Conservation (phyloP, 2,797 vertebrate species). For the Meda fulgida region DNA sequence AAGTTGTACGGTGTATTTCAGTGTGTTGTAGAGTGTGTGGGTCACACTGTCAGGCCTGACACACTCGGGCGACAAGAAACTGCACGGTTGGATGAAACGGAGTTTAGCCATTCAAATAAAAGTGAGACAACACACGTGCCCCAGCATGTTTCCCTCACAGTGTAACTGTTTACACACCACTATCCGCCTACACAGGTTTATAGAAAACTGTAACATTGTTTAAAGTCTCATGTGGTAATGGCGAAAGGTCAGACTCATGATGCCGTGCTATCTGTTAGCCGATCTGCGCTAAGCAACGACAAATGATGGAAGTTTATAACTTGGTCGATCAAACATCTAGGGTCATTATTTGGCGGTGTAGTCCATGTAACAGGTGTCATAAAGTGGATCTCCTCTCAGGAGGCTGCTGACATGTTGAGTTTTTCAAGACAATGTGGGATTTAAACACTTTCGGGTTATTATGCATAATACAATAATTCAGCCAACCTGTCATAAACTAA, state of each 20-base stretch:
- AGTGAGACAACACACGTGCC: slow-evolving; percentile 6
- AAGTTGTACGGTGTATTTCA: neutral
- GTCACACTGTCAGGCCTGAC: slow-evolving; percentile 5
- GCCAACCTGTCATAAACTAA: neutral
- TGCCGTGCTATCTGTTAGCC: neutral
- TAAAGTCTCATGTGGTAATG: neutral
- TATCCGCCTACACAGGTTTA: slow-evolving; percentile 1
- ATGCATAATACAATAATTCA: neutral
- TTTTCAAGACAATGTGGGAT: slow-evolving; percentile 3
- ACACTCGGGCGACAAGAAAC: neutral
- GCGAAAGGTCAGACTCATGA: neutral
- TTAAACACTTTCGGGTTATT: neutral
- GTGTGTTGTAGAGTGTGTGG: neutral
- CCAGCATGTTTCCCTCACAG: neutral
- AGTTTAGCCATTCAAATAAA: slow-evolving; percentile 28
- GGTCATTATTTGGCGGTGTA: neutral
- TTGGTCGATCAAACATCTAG: neutral
- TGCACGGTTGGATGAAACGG: neutral
- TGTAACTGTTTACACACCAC: neutral
- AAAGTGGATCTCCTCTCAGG: neutral
- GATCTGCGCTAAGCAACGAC: neutral
- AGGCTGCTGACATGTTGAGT: neutral
- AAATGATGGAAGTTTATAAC: neutral
- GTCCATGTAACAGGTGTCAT: slow-evolving; percentile 28
- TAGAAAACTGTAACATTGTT: neutral